These are phyloP conservation scores for Corydoras sp. DNA, from an alignment of 2,113 vertebrate species.

Conservation along the genomic window DNA sequence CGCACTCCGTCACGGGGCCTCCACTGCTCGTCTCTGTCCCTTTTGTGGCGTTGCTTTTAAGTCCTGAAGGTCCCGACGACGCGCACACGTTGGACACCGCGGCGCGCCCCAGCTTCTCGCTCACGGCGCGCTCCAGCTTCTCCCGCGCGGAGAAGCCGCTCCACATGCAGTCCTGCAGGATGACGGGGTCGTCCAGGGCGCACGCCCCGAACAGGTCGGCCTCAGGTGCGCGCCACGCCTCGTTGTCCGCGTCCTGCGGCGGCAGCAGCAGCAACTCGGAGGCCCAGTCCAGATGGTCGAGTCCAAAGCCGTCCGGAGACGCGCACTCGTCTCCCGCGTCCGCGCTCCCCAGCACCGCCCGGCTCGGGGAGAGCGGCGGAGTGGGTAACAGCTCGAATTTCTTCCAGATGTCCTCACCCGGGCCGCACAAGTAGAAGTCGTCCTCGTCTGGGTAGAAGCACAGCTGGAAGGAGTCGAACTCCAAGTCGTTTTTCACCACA, in stretches of 20 bases:
- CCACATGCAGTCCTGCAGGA: slow-evolving; percentile 99
- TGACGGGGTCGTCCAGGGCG: slow-evolving; percentile 80
- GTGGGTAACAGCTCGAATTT: slow-evolving; percentile 97
- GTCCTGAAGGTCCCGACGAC: slow-evolving; percentile 23
- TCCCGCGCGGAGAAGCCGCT: slow-evolving; percentile 91
- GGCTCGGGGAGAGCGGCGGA: slow-evolving; percentile 92
- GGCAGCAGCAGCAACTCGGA: slow-evolving; percentile 85
- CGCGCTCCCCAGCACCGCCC: slow-evolving; percentile 75
- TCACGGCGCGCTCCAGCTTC: slow-evolving; percentile 87
- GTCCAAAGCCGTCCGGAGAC: slow-evolving; percentile 61
- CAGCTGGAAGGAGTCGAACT: slow-evolving; percentile 95
- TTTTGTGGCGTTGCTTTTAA: slow-evolving; percentile 40
- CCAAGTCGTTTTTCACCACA: slow-evolving; percentile 90
- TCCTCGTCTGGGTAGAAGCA: slow-evolving; percentile 98
- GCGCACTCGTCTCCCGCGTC: slow-evolving; percentile 66
- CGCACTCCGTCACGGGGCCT: slow-evolving; percentile 70
- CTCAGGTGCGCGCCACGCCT: slow-evolving; percentile 76
- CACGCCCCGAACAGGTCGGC: slow-evolving; percentile 73
- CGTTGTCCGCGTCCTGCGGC: slow-evolving; percentile 69
- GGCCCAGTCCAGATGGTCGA: slow-evolving; percentile 82
- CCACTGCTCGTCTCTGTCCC: slow-evolving; percentile 67
- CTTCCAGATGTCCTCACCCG: slow-evolving; percentile 99
- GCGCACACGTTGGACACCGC: slow-evolving; percentile 54
- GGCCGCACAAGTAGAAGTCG: slow-evolving; percentile 94
- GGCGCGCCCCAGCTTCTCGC: slow-evolving; percentile 80